Conservation (phyloP, 2,888 invertebrate species). For the Lasiommata megera region DNA sequence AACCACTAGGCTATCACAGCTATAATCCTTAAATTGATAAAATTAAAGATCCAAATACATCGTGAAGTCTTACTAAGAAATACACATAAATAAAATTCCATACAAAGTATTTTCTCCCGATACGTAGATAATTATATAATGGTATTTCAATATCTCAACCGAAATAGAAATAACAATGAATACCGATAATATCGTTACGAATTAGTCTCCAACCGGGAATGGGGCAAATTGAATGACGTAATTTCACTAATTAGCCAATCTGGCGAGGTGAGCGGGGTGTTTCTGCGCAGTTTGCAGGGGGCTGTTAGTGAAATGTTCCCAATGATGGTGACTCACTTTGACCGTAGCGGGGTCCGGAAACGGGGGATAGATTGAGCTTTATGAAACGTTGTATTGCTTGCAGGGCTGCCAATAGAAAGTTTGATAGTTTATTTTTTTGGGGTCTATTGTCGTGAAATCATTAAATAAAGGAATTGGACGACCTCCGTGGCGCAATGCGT, state of each 20-base stretch:
- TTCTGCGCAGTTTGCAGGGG: conserved; percentile 25
- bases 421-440: background rate
- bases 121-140: too few relatives aligned
- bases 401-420: background rate
- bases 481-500: too few relatives aligned
- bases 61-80: too few relatives aligned
- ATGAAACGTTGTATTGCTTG: conserved; percentile 2
- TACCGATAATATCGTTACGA: background rate
- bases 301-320: conserved; percentile 26
- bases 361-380: conserved; percentile 24
- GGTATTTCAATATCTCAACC: too few relatives aligned
- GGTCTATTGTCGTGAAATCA: too few relatives aligned
- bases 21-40: too few relatives aligned
- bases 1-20: too few relatives aligned
- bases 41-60: too few relatives aligned
- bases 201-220: conserved; percentile 3
- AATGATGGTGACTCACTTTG: conserved; percentile 26
- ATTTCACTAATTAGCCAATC: conserved; percentile 31
- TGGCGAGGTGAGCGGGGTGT: conserved; percentile 18
- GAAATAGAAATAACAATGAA: background rate
- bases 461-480: too few relatives aligned
- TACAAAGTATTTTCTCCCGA: too few relatives aligned
- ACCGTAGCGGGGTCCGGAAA: conserved; percentile 23
- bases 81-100: too few relatives aligned
- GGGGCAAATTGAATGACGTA: conserved; percentile 11